Base-by-base conservation (phyloP, 2,113 vertebrate genomes). In the Eleginops maclovinus region DNA sequence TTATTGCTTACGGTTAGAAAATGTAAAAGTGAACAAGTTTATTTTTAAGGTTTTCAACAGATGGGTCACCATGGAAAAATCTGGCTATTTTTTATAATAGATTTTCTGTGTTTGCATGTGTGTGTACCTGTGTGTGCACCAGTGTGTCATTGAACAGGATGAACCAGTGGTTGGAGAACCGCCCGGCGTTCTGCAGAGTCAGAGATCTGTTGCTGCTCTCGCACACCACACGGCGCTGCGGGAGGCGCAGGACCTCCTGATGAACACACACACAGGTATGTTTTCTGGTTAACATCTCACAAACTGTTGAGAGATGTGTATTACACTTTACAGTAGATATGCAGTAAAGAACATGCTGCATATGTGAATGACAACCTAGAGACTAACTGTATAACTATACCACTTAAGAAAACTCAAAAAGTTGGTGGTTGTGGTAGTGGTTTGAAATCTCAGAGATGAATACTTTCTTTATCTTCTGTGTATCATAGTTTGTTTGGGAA, bases 81-180 rank as follows among this genome's bases (percentile, higher is more conserved):
- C n/a, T n/a, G n/a, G n/a, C 4, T 10, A 0, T 19, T n/a, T 26
- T 46, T n/a, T 36, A 8, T 16, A 4, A 16, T 6, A 63, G 28
- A 44, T 9, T 5, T 36, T 36, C 0, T 40, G 40, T 54, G 9
- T 62, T n/a, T 50, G 2, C 26, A 44, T 54, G 10, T 76, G 58
- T 68, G 49, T 50, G 17, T 86, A 99, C 98, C 97, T 99, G 98
- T 75, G 96, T 96, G 65, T 99, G 98, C 28, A 99, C 97, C 72
- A 99, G 92, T n/a, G 95, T 95, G 36, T 99, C 98, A 0, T 97
- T 99, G 83, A 99, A 99, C 67, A 99, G 95, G 62, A 99, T 98
- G 89, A 99, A 99, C 96, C 97, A 97, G 80, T 99, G 98, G 44
- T 96, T 96, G 53, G 98, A 98, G 91, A 99, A 99, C 19, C 97